Percentiles rank a stretch among this genome's conserved stretches.
Conservation (phyloP, 2,797 vertebrate species). For the Odontamblyopus rebecca region DNA sequence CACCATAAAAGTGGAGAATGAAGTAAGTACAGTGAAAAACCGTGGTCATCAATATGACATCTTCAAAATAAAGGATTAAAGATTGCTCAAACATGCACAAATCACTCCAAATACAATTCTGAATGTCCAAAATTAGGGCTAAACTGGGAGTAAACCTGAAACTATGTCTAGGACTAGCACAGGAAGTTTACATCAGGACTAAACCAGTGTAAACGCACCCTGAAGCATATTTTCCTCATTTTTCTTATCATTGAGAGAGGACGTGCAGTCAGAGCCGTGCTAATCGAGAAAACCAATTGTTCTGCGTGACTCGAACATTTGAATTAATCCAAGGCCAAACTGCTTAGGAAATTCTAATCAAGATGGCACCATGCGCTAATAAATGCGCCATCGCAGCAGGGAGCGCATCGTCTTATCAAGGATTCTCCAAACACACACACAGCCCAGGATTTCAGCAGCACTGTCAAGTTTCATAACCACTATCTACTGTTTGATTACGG, state of each 20-base stretch:
- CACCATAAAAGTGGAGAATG: too few relatives aligned
- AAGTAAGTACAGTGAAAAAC: too few relatives aligned
- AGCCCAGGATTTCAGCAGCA: slow-evolving; percentile 8
- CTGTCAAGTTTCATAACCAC: slow-evolving; percentile 21
- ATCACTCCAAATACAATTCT: too few relatives aligned
- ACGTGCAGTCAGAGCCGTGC: slow-evolving; percentile 7
- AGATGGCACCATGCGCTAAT: slow-evolving; percentile 46
- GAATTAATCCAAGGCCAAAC: slow-evolving; percentile 31
- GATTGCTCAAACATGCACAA: too few relatives aligned
- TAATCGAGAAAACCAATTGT: slow-evolving; percentile 24
- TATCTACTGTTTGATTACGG: slow-evolving; percentile 50
- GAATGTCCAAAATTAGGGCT: too few relatives aligned
- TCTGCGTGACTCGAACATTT: slow-evolving; percentile 13
- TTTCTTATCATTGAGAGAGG: slow-evolving; percentile 16
- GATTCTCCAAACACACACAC: slow-evolving; percentile 33
- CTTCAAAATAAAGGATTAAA: too few relatives aligned
- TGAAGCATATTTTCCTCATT: too few relatives aligned
- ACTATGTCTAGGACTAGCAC: too few relatives aligned
- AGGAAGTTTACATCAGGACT: too few relatives aligned
- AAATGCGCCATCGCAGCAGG: slow-evolving; percentile 40
- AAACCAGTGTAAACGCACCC: too few relatives aligned
- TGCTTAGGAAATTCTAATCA: slow-evolving; percentile 44
- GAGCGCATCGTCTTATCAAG: slow-evolving; percentile 49
- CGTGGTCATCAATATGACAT: too few relatives aligned
- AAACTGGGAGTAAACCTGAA: too few relatives aligned